A percentile compares a stretch with the other conserved stretches of the same genome.
These are phyloP conservation scores for Orius laevigatus DNA, from an alignment of 1,140 invertebrate species.

Conservation along the genomic window DNA sequence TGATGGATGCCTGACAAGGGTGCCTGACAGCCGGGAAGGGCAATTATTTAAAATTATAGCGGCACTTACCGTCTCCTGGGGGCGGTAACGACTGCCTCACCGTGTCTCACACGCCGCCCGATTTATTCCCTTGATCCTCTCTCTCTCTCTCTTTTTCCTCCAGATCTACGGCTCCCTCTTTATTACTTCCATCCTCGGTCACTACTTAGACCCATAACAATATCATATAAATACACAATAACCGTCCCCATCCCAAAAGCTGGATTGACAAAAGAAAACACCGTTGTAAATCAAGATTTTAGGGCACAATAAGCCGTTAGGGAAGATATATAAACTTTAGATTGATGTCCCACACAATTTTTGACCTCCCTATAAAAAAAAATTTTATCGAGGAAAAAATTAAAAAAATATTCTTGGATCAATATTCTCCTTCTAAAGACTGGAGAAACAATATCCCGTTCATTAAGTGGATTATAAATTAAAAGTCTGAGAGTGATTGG, in stretches of 20 bases:
- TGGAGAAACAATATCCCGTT: no score
- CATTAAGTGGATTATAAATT: constrained; percentile 4
- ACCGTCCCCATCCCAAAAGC: not conserved
- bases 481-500: no score
- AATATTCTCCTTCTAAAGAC: no score
- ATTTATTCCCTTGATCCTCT: no score
- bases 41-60: constrained; percentile 7
- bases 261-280: constrained; percentile 6
- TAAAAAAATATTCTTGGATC: no score
- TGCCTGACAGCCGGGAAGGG: not conserved
- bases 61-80: not conserved
- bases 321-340: not conserved
- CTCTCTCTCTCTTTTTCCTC: no score
- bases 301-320: not conserved
- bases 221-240: constrained; percentile 7
- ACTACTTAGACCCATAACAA: constrained; percentile 5
- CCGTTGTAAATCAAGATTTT: constrained; percentile 1
- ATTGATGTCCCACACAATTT: constrained; percentile 2
- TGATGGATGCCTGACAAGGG: constrained; percentile 1
- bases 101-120: no score
- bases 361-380: no score
- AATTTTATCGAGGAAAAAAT: no score
- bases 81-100: not conserved
- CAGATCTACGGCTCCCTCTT: not conserved
- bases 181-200: not conserved